A percentile compares a stretch with the other conserved stretches of the same genome.
Evolutionary conservation across 2,888 invertebrate genomes (phyloP).

Genomic region (Sialis lutaria): DNA sequence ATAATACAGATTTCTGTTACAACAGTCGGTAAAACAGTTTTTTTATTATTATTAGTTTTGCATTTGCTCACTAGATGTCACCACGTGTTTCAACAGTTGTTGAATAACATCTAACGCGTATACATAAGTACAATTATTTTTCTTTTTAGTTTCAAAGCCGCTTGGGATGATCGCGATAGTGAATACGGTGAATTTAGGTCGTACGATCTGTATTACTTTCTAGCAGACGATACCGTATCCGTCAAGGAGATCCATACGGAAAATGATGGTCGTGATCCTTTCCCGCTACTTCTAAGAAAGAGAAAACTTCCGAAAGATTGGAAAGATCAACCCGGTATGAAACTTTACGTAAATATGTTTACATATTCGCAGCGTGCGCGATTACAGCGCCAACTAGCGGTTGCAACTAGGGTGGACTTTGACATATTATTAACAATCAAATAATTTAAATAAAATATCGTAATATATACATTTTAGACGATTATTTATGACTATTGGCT

Average conservation of each 20-base stretch:
- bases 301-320: conserved; percentile 60
- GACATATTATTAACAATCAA: too few relatives aligned
- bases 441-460: too few relatives aligned
- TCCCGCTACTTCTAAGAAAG: conserved; percentile 52
- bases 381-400: too few relatives aligned
- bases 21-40: too few relatives aligned
- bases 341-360: not conserved
- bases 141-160: conserved; percentile 38
- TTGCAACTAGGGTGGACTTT: too few relatives aligned
- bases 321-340: conserved; percentile 32
- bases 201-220: conserved; percentile 59
- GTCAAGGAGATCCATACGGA: conserved; percentile 54
- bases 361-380: too few relatives aligned
- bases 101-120: not conserved
- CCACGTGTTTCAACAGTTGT: too few relatives aligned
- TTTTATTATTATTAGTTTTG: too few relatives aligned
- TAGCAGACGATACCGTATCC: conserved; percentile 66
- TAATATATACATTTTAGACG: too few relatives aligned
- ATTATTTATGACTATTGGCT: too few relatives aligned
- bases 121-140: not conserved
- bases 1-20: too few relatives aligned
- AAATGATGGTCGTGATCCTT: conserved; percentile 62
- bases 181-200: conserved; percentile 37
- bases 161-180: conserved; percentile 46
- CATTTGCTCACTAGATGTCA: too few relatives aligned